Evolutionary conservation across 2,113 vertebrate species (phyloP).

Genomic region (Falcunculus frontatus): DNA sequence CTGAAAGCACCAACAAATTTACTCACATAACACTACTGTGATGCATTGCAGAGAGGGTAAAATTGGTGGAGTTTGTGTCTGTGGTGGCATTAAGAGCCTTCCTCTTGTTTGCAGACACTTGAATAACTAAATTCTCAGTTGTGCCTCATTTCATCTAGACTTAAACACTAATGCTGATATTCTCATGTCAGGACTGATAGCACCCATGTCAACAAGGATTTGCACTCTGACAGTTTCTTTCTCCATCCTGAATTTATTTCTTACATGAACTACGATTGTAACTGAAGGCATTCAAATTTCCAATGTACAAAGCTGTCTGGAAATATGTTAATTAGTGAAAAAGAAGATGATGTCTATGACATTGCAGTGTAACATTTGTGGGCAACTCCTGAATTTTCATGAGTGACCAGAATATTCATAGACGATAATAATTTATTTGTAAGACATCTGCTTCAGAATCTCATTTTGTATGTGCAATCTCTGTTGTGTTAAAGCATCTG

Average conservation of each 20-base stretch:
- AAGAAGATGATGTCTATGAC: background rate
- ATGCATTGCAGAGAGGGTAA: background rate
- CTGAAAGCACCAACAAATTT: background rate
- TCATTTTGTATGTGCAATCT: background rate
- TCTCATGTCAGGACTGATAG: background rate
- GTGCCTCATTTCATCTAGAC: background rate
- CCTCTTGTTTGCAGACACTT: background rate
- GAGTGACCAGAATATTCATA: background rate
- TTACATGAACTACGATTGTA: background rate
- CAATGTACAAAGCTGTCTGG: background rate
- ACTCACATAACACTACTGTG: background rate
- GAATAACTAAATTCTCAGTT: background rate
- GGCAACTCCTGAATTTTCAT: background rate
- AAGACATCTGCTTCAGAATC: background rate
- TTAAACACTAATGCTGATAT: background rate
- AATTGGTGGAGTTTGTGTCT: rapidly evolving
- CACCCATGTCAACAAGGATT: background rate
- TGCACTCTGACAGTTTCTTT: background rate
- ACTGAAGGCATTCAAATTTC: background rate
- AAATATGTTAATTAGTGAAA: background rate
- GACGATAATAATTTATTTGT: background rate
- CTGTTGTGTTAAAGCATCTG: background rate
- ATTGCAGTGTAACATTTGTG: background rate
- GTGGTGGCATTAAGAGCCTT: background rate
- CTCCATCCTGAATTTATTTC: background rate